A percentile compares a stretch with the other conserved stretches of the same genome.
Evolutionary conservation across 2,797 vertebrate genomes (phyloP).

Genomic region (Sparus aurata): DNA sequence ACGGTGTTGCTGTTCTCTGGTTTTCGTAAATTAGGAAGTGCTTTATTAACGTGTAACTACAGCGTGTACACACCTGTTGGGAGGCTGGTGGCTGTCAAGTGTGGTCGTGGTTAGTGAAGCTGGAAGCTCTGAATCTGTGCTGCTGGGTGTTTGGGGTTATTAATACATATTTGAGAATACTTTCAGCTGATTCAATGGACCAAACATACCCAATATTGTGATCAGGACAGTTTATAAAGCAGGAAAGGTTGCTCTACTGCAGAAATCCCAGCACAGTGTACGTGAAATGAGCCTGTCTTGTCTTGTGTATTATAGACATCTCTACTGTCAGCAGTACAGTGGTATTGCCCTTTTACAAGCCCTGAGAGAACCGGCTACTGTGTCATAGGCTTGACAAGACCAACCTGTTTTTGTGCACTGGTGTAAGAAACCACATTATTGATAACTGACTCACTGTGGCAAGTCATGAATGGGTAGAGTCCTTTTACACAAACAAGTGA

Average conservation of each 20-base stretch:
- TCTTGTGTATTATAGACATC: background rate
- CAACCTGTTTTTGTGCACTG: constrained; percentile 86
- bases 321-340: constrained; percentile 15
- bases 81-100: background rate
- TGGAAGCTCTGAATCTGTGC: constrained; percentile 9
- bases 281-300: background rate
- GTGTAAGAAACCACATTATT: constrained; percentile 80
- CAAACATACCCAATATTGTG: background rate
- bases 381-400: constrained; percentile 81
- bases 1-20: background rate
- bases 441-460: constrained; percentile 82
- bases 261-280: background rate
- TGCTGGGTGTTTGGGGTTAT: constrained; percentile 4
- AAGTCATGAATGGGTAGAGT: constrained; percentile 72
- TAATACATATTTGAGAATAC: background rate
- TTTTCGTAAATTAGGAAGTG: background rate
- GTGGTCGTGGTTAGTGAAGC: background rate
- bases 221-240: background rate
- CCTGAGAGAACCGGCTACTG: constrained; percentile 39
- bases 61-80: constrained; percentile 51
- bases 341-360: constrained; percentile 43
- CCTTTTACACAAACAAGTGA: constrained; percentile 72
- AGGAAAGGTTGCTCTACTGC: background rate
- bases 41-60: constrained; percentile 48
- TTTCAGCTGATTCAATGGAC: background rate